phyloP scores from a whole-genome alignment of 2,797 vertebrate species.

The Hydrophis major region DNA sequence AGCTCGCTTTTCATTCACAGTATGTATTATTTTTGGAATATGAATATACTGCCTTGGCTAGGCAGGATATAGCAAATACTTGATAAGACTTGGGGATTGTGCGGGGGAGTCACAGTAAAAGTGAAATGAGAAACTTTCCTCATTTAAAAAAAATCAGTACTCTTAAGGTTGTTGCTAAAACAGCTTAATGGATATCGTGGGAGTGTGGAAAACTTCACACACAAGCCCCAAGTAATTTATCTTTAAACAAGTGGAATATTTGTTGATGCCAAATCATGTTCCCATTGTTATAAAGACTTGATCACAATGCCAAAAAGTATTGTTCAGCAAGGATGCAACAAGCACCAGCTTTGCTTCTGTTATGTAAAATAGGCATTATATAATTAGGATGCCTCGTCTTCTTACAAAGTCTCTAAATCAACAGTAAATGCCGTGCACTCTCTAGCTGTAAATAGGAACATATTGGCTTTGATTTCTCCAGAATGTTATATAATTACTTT shows the following conservation, averaged over 20 bases:
- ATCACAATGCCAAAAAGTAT: accelerated
- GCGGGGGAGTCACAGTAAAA: too few species aligned
- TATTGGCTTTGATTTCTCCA: conserved; percentile 47
- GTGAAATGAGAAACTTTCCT: neutral
- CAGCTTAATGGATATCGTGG: conserved; percentile 12
- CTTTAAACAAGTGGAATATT: conserved; percentile 18
- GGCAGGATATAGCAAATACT: neutral
- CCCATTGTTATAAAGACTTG: neutral
- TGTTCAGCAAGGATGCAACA: conserved; percentile 14
- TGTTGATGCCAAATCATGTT: conserved; percentile 22
- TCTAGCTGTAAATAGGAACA: conserved; percentile 40
- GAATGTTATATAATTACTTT: conserved; percentile 46
- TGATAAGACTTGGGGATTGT: neutral
- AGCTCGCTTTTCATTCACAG: neutral
- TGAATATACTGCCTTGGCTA: neutral
- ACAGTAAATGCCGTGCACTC: neutral
- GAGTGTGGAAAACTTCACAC: neutral
- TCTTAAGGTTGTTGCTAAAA: conserved; percentile 5
- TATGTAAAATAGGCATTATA: conserved; percentile 29
- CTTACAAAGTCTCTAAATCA: conserved; percentile 24
- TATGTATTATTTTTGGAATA: neutral
- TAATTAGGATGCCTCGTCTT: conserved; percentile 20
- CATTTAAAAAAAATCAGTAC: neutral
- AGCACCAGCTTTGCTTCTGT: conserved; percentile 24
- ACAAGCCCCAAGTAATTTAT: conserved; percentile 1